Base-by-base conservation (phyloP, 2,797 vertebrate genomes). In the Chrosomus eos region DNA sequence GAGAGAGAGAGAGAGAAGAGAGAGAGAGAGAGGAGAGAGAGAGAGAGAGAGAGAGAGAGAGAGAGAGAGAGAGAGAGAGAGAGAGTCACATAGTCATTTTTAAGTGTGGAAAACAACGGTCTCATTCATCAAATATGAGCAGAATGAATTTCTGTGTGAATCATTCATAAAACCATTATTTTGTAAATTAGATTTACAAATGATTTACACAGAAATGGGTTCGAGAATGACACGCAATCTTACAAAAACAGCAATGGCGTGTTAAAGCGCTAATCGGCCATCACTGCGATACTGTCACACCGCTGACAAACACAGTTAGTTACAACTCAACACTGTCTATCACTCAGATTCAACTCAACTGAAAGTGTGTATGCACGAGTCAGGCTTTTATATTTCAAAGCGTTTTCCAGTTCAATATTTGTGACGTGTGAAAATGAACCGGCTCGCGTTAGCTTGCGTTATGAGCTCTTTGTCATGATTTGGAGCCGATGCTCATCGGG, bases 91-190 rank as follows among this genome's bases (percentile, higher is more conserved):
- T n/a, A n/a, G 23, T 9, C 0, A 23, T 68, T 71, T 38, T 43
- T 26, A 5, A 1, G 43, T 4, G 43, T 73, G n/a, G 5, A 28
- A 48, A 43, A 51, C 23, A 71, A 45, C 45, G 13, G 2, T 43
- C 68, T 77, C 75, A 40, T 62, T 58, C n/a, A 45, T 73, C 71
- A 64, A 45, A 26, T 43, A 40, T 28, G 33, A 62, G 55, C 33
- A 40, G 1, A 73, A 73, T 73, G 71, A 58, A 36, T 38, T n/a
- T 38, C 31, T n/a, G 51, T 38, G 48, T 33, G 13, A 58, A 60
- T 76, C 53, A 55, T 18, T 36, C 19, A 33, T 38, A 16, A 60
- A 77, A 18, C 23, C 23, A 18, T 71, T 71, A 43, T 45, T 45
- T 43, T 10, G n/a, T 3, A 10, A 10, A 72, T 48, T 48, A 1